These are phyloP conservation scores for Aphis craccivora DNA, from an alignment of 1,140 invertebrate genomes.

Conservation along the genomic window DNA sequence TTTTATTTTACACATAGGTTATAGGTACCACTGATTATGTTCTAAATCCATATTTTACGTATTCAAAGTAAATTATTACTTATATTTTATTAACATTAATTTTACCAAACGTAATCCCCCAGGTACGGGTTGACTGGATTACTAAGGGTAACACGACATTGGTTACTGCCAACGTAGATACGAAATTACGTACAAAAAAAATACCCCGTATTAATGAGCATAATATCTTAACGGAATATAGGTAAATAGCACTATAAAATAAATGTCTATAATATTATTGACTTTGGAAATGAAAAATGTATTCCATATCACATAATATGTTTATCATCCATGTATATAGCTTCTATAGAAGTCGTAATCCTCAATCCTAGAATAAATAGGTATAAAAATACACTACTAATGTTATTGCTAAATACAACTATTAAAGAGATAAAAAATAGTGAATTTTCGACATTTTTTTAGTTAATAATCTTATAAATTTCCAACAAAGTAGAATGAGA, in stretches of 20 bases:
- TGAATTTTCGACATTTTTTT: background rate
- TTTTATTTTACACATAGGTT: background rate
- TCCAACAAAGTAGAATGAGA: no score
- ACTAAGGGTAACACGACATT: background rate
- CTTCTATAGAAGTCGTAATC: background rate
- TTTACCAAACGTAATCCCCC: background rate
- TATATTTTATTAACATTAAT: constrained; percentile 6
- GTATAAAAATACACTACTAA: background rate
- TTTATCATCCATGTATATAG: background rate
- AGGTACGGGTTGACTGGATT: background rate
- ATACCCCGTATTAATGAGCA: background rate
- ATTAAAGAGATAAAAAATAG: background rate
- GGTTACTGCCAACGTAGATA: background rate
- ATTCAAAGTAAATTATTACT: constrained; percentile 14
- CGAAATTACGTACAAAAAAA: background rate
- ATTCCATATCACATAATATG: background rate
- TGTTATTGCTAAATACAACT: background rate
- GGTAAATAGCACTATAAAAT: background rate
- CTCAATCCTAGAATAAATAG: background rate
- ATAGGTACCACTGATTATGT: background rate
- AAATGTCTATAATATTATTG: background rate
- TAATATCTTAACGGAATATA: background rate
- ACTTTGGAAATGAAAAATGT: background rate
- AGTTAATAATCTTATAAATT: background rate
- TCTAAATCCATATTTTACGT: background rate